phyloP scores from a whole-genome alignment of 2,113 vertebrate species.

The Archocentrus centrarchus region DNA sequence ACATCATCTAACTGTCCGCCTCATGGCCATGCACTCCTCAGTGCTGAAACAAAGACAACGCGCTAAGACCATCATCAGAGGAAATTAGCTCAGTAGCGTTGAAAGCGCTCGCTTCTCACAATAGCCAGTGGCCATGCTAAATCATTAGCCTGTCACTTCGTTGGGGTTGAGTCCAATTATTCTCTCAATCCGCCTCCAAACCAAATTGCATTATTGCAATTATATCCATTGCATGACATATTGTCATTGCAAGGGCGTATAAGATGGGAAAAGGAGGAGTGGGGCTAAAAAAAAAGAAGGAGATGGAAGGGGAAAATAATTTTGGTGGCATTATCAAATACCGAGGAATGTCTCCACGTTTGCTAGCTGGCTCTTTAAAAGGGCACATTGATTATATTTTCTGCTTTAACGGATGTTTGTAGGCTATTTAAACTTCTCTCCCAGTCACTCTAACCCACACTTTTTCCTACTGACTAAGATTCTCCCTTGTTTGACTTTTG shows the following conservation, averaged over 20 bases:
- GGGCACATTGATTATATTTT: constrained; percentile 66
- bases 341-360: constrained; percentile 29
- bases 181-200: constrained; percentile 80
- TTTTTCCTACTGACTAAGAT: constrained; percentile 42
- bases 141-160: constrained; percentile 77
- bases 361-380: constrained; percentile 43
- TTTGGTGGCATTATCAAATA: constrained; percentile 56
- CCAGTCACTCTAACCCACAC: constrained; percentile 29
- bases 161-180: constrained; percentile 79
- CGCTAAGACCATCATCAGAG: constrained; percentile 79
- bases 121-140: constrained; percentile 81
- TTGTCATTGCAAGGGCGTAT: constrained; percentile 60
- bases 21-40: constrained; percentile 72
- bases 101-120: constrained; percentile 78
- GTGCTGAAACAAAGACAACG: constrained; percentile 72
- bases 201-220: constrained; percentile 83
- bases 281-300: constrained; percentile 21
- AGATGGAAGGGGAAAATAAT: constrained; percentile 38
- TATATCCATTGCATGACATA: constrained; percentile 78
- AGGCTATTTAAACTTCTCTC: constrained; percentile 53
- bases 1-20: constrained; percentile 76
- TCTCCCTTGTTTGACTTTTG: constrained; percentile 32
- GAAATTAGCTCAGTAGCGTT: constrained; percentile 78
- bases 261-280: constrained; percentile 45
- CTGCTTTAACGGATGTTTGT: constrained; percentile 61